Evolutionary conservation across 2,797 vertebrate genomes (phyloP), one percentile per base, ranked within the genome.

Genomic region (Sebastes hubbsi): DNA sequence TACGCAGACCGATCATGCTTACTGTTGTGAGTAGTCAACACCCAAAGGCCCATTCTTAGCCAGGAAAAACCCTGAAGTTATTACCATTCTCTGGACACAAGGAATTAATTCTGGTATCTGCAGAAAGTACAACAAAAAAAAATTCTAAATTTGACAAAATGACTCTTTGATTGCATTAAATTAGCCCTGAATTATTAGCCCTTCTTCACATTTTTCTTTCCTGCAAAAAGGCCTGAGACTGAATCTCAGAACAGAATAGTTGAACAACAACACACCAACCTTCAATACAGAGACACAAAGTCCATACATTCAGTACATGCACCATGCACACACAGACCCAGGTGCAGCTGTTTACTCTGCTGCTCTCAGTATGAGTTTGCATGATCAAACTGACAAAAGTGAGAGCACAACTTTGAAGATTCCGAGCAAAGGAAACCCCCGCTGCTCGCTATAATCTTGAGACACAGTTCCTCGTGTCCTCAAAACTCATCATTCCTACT

Each of bases 311-410:
- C n/a, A 29, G 42, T 22, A 2, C 2, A 42, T 3, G 11, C 16
- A 42, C 54, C 20, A 1, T 13, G 18, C 18, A 58, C 59, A 60
- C 68, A n/a, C 24, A 2, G 8, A 60, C 34, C 4, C 68, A 49
- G 65, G 42, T 46, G 22, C 67, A 58, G 52, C 72, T 42, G 76
- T 84, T 85, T 68, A 75, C 73, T 79, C 49, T 54, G 46, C 59
- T 14, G 56, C 65, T 77, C 77, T 77, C 74, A 6, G 52, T 79
- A 54, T 55, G 16, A 83, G 75, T 89, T 84, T 77, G 65, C 66
- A 66, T 68, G 79, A 87, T 89, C 80, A 88, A 81, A 86, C 72
- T 61, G 84, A 80, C 55, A 59, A 81, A 76, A 81, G 62, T 29
- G 79, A 77, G 58, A 25, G 73, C 22, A 8, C 13, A 81, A 84